Base-by-base conservation (phyloP, 2,113 vertebrate species). In the Sisor rabdophorus region DNA sequence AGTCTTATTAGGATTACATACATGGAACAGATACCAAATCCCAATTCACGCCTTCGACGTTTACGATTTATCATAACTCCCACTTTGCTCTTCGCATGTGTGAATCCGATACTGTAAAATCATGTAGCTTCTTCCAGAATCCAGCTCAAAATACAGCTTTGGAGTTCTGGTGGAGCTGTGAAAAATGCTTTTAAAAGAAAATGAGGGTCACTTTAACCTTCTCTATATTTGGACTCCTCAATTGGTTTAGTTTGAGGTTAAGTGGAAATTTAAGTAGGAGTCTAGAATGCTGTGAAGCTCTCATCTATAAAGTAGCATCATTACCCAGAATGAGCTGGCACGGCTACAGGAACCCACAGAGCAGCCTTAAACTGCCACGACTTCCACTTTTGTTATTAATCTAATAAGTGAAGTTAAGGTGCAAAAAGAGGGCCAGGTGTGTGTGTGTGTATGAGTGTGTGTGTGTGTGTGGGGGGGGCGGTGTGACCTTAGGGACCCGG, bases 391-490 rank as follows among this genome's bases (percentile, higher is more conserved):
- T 71, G 81, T 68, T 80, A 80, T 80, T 83, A 83, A 80, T 80
- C 75, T 78, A 80, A 77, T 81, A 77, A 80, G 80, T 83, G 71
- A 85, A 85, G 76, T 74, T 81, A 73, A 79, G 76, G 78, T 80
- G 79, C 72, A 77, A 73, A 82, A 78, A 58, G 75, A 80, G 75
- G 70, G 79, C 85, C 82, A 84, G 85, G 85, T 82, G 83, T 84
- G 81, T 72, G 61, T 71, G 78, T 72, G 72, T 78, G 76, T 82
- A 68, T 71, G 64, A 24, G 58, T 15, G 63, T 60, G 63, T 73
- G 69, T 53, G 59, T 58, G 83, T 84, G 81, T 72, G 61, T 71
- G 78, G 69, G 72, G 76, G 76, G 81, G 71, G 74, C 69, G 24
- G 58, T 15, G 63, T 60, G 63, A 73, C 85, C 83, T 71, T 54